A percentile compares a stretch with the other conserved stretches of the same genome.
phyloP scores from a whole-genome alignment of 2,888 invertebrate genomes.

The Amiota minor region DNA sequence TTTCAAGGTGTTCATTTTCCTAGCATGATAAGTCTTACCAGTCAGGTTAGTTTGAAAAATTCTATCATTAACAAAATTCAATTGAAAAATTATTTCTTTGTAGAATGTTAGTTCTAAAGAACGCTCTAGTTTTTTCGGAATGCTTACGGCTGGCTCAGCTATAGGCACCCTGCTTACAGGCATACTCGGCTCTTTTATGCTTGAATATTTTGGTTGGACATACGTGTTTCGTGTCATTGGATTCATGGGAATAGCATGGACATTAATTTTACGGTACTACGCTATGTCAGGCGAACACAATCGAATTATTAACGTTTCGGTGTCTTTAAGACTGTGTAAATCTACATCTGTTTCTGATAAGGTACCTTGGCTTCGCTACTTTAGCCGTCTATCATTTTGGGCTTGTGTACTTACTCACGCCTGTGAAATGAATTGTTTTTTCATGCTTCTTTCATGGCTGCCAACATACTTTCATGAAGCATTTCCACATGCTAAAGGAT shows the following conservation, averaged over 20 bases:
- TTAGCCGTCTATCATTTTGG: slow-evolving; percentile 79
- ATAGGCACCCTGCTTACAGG: slow-evolving; percentile 80
- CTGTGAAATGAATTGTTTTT: slow-evolving; percentile 82
- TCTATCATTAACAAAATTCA: slow-evolving; percentile 4
- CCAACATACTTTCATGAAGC: slow-evolving; percentile 84
- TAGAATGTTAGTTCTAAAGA: slow-evolving; percentile 78
- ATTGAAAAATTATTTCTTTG: slow-evolving; percentile 10
- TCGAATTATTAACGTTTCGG: slow-evolving; percentile 72
- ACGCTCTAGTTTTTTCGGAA: slow-evolving; percentile 80
- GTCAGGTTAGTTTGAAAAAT: slow-evolving; percentile 70
- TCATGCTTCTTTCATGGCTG: slow-evolving; percentile 82
- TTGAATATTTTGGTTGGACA: slow-evolving; percentile 80
- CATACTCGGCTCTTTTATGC: slow-evolving; percentile 79
- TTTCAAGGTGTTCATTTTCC: slow-evolving; percentile 82
- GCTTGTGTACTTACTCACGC: slow-evolving; percentile 82
- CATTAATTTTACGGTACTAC: slow-evolving; percentile 76
- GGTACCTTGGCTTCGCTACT: slow-evolving; percentile 78
- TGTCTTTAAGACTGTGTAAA: slow-evolving; percentile 69
- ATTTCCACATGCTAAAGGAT: slow-evolving; percentile 80
- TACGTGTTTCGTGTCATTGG: slow-evolving; percentile 79
- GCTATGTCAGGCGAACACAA: slow-evolving; percentile 73
- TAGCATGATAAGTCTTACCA: slow-evolving; percentile 80
- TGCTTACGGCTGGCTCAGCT: slow-evolving; percentile 78
- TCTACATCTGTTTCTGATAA: slow-evolving; percentile 65
- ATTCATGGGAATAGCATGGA: slow-evolving; percentile 77